A percentile compares a stretch with the other conserved stretches of the same genome.
phyloP scores from a whole-genome alignment of 2,113 vertebrate species.

The Festucalex cinctus region DNA sequence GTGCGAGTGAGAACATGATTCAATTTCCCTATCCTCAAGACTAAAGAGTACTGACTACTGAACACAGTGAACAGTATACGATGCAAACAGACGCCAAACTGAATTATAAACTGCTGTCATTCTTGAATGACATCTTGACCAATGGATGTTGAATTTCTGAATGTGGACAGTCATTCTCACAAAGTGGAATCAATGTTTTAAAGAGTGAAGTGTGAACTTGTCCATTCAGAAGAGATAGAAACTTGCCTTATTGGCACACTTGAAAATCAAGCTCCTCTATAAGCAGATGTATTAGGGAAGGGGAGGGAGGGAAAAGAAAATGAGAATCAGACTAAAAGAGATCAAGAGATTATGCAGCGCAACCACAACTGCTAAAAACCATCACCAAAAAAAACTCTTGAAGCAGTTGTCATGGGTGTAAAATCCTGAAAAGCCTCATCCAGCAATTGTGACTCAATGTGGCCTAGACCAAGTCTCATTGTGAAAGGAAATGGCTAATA shows the following conservation, averaged over 20 bases:
- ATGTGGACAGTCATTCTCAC: neutral
- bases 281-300: conserved; percentile 34
- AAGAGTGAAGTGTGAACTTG: conserved; percentile 14
- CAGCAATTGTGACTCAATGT: conserved; percentile 21
- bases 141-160: neutral
- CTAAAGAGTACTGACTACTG: neutral
- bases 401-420: conserved; percentile 35
- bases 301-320: conserved; percentile 3
- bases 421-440: conserved; percentile 39
- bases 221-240: conserved; percentile 40
- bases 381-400: conserved; percentile 29
- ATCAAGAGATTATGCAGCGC: conserved; percentile 43
- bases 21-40: neutral
- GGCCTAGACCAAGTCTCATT: conserved; percentile 35
- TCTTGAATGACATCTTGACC: neutral
- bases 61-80: conserved; percentile 1
- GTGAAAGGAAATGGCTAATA: conserved; percentile 20
- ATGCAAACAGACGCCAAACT: conserved; percentile 6
- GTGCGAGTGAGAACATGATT: neutral
- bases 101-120: neutral
- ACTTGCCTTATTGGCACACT: conserved; percentile 32
- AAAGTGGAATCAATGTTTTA: conserved; percentile 23
- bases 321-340: conserved; percentile 27
- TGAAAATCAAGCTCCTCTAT: conserved; percentile 27
- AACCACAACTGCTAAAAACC: conserved; percentile 36